phyloP scores from a whole-genome alignment of 2,113 vertebrate genomes.

The Xiphorhynchus elegans region DNA sequence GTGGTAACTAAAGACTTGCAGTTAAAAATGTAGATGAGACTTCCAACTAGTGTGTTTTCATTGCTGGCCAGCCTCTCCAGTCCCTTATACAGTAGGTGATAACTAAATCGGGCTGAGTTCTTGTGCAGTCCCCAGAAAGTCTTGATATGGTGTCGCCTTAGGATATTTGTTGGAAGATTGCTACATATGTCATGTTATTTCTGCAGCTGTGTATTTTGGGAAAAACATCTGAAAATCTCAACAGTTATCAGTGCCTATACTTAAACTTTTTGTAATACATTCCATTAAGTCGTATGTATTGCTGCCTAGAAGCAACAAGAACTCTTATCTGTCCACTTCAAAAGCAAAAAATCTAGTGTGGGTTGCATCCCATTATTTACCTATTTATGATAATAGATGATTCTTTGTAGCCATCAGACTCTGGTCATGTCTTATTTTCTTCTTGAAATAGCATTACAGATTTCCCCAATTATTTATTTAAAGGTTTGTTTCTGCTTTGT shows the following conservation, averaged over 20 bases:
- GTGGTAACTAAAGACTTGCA: neutral
- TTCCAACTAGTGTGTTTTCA: neutral
- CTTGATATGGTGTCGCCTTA: neutral
- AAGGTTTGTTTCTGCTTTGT: neutral
- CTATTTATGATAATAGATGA: neutral
- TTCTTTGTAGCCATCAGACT: neutral
- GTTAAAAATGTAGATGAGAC: neutral
- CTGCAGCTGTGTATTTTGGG: neutral
- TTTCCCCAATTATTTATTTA: neutral
- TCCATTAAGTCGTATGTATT: neutral
- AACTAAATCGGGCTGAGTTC: neutral
- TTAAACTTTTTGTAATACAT: neutral
- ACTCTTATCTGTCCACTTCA: fast-evolving
- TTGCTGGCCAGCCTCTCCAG: neutral
- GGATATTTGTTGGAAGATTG: neutral
- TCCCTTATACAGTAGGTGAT: neutral
- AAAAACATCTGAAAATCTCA: neutral
- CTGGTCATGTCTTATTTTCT: neutral
- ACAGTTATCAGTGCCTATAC: neutral
- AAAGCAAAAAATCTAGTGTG: neutral
- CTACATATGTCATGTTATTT: neutral
- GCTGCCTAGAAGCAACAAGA: neutral
- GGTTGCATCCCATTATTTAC: neutral
- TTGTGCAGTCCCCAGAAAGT: neutral
- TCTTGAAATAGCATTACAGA: neutral